Evolutionary conservation across 2,888 invertebrate species (phyloP).

Genomic region (Lepidocyrtinus sp.): DNA sequence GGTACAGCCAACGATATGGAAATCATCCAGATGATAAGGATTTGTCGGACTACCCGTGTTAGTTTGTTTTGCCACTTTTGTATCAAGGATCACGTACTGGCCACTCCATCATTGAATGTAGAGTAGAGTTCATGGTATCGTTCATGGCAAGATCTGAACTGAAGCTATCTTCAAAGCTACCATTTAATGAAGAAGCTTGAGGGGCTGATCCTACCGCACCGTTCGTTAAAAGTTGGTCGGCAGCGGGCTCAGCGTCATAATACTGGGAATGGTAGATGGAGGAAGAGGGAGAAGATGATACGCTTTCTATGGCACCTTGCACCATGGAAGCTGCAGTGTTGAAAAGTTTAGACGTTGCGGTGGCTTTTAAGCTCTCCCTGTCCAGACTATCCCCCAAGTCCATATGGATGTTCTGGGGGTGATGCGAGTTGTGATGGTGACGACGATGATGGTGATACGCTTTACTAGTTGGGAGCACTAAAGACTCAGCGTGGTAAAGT

Average conservation of each 20-base stretch:
- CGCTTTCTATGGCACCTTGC: slow-evolving; percentile 48
- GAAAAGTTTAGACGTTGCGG: slow-evolving; percentile 29
- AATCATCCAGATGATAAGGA: slow-evolving; percentile 73
- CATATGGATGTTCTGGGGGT: slow-evolving; percentile 23
- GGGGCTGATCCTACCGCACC: slow-evolving; percentile 24
- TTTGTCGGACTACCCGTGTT: slow-evolving; percentile 73
- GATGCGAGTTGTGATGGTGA: slow-evolving; percentile 13
- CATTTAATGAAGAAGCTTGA: background rate
- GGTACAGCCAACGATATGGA: slow-evolving; percentile 74
- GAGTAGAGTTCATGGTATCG: slow-evolving; percentile 37
- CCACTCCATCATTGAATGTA: slow-evolving; percentile 45
- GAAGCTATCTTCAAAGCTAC: background rate
- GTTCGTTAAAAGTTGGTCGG: slow-evolving; percentile 17
- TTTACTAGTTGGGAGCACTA: background rate
- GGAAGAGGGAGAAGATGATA: slow-evolving; percentile 23
- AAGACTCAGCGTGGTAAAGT: background rate
- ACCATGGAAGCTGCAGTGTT: slow-evolving; percentile 44
- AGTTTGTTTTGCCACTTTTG: slow-evolving; percentile 73
- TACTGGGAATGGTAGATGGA: slow-evolving; percentile 28
- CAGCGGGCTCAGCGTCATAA: slow-evolving; percentile 25
- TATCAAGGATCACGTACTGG: slow-evolving; percentile 71
- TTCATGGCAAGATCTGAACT: slow-evolving; percentile 49
- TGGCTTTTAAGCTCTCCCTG: background rate
- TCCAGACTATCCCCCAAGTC: slow-evolving; percentile 19
- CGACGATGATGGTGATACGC: slow-evolving; percentile 33